Conservation (phyloP, 2,797 vertebrate genomes). For the Cryptoblepharus egeriae region DNA sequence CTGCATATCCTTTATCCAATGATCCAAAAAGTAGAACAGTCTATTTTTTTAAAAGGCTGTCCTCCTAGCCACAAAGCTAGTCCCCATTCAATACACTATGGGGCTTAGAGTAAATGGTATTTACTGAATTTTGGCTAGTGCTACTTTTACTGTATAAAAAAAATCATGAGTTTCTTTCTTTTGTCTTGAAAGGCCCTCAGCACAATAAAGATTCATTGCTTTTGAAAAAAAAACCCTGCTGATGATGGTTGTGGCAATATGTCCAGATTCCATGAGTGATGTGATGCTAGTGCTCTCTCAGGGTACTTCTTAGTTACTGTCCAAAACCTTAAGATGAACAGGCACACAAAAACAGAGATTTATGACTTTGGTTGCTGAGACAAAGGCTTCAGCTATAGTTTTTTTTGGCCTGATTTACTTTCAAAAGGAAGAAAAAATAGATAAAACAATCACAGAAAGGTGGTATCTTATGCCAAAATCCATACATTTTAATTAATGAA, state of each 20-base stretch:
- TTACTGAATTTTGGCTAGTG: neutral
- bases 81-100: neutral
- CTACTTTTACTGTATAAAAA: neutral
- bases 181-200: neutral
- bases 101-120: too few relatives aligned
- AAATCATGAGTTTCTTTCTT: neutral
- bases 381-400: slow-evolving; percentile 13
- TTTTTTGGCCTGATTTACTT: neutral
- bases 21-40: too few relatives aligned
- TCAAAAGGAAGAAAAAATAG: neutral
- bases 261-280: slow-evolving; percentile 36
- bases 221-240: slow-evolving; percentile 25
- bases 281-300: slow-evolving; percentile 29
- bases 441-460: neutral
- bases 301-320: slow-evolving; percentile 31
- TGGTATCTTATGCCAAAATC: neutral
- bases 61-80: neutral
- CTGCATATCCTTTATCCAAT: neutral
- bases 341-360: slow-evolving; percentile 29
- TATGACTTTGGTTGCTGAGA: neutral
- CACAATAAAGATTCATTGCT: neutral
- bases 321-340: slow-evolving; percentile 20
- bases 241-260: fast-evolving
- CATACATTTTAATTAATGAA: neutral
- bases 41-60: neutral